Conservation (phyloP, 2,888 invertebrate genomes). For the Perizoma affinitatum region DNA sequence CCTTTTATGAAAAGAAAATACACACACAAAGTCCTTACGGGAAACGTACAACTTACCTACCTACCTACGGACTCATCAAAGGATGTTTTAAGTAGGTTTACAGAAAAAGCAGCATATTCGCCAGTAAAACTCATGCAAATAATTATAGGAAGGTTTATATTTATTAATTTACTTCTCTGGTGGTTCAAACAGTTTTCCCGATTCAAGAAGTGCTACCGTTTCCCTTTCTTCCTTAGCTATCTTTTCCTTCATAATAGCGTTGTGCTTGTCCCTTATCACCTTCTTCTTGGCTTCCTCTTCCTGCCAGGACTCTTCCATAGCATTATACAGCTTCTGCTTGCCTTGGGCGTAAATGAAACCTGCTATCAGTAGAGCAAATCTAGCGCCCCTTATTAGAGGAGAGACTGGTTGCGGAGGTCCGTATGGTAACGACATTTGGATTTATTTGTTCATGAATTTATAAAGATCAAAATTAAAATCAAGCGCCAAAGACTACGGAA, state of each 20-base stretch:
- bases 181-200: conserved; percentile 61
- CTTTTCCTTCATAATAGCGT: conserved; percentile 55
- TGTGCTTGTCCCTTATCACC: conserved; percentile 59
- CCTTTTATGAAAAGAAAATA: too few relatives aligned
- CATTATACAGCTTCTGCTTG: conserved; percentile 61
- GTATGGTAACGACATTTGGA: conserved; percentile 55
- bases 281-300: conserved; percentile 63
- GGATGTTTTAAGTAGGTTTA: too few relatives aligned
- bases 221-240: conserved; percentile 63
- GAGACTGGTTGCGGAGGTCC: conserved; percentile 71
- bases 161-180: background rate
- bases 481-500: too few relatives aligned
- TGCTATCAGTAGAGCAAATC: conserved; percentile 63
- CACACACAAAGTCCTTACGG: too few relatives aligned
- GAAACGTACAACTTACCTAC: too few relatives aligned
- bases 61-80: too few relatives aligned
- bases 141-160: too few relatives aligned
- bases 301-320: conserved; percentile 50
- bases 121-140: too few relatives aligned
- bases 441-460: conserved; percentile 4
- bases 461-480: background rate
- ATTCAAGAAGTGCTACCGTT: conserved; percentile 57
- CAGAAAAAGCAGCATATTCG: too few relatives aligned
- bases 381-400: conserved; percentile 66
- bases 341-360: conserved; percentile 66